Base-by-base conservation (phyloP, 2,888 invertebrate species). In the Protula sp. region DNA sequence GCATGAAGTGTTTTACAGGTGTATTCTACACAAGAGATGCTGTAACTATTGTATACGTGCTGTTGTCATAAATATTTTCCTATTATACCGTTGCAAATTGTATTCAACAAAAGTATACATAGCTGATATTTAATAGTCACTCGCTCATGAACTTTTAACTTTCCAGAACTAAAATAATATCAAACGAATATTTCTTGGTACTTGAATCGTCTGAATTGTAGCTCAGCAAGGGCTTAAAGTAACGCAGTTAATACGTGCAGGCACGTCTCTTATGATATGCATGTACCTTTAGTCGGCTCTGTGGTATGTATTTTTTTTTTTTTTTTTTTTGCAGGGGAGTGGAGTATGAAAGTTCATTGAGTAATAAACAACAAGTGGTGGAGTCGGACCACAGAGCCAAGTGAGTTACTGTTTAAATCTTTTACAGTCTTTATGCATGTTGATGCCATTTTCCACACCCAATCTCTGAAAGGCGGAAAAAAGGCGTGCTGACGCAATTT, bases 291-390 rank as follows among this genome's bases (percentile, higher is more conserved):
- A 14, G 19, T 38, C 38, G 19, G 38, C 19, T 38, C 19, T 38
- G 38, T 38, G 19, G 38, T 14, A 38, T 38, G 9, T 14, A 19
- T 38, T 14, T 38, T 38, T n/a, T n/a, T 38, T 38, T 9, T 38
- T 38, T 14, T 38, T 50, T 5, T 50, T 5, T n/a, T 50, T 72
- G 24, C 72, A 83, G 85, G 67, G 83, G 87, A 68, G 75, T 83
- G 61, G 87, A 88, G 69, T 88, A 85, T 81, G 87, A 87, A 71
- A 83, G 82, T 31, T 66, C 72, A 2, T 61, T 76, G n/a, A 62
- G 70, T 26, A 72, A 72, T 48, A 76, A 75, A 59, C 70, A 68
- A 54, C 71, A 70, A 47, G 63, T 65, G 14, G 63, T 70, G 2
- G 78, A 79, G 2, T 78, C 76, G 3, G 71, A 74, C 59, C 72